Base-by-base conservation (phyloP, 2,113 vertebrate genomes). In the Vimba vimba region DNA sequence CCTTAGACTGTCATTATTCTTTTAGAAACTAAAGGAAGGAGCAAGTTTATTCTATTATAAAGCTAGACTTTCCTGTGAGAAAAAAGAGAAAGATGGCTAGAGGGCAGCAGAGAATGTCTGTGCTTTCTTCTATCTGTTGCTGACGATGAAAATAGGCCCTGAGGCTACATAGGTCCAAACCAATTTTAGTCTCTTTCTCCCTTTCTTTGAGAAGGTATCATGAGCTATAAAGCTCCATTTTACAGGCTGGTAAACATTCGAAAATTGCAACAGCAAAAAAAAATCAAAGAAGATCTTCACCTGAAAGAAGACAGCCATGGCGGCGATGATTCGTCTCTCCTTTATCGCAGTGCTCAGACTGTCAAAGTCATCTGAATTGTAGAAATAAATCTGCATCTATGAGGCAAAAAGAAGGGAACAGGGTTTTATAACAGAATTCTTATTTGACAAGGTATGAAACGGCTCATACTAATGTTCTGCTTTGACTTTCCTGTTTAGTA, bases 381-480 rank as follows among this genome's bases (percentile, higher is more conserved):
- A 99, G 94, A 99, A 97, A 95, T 98, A 99, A 95, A 99, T 98
- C 96, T 99, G 98, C 98, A 99, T 98, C 98, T 99, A 95, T 89
- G 9, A 27, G 85, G 91, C 89, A 91, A 89, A 92, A 73, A 93
- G 87, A 91, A 89, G 89, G 90, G 91, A 89, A 83, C 33, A 84
- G 69, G 83, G 78, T 75, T 85, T 62, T 68, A 77, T 36, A 77
- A 81, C 59, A 7, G 55, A 79, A 78, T 69, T 83, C 79, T 87
- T 74, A 88, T 82, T 23, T 77, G 78, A 86, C 86, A 85, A 64
- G 64, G 12, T 68, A 59, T 62, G 39, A 52, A 62, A 66, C 45
- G 33, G 73, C 71, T 86, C 85, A 87, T 60, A 66, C 57, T 39
- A 75, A 86, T 76, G 62, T 83, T 75, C 84, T 66, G 75, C 52